Conservation (phyloP, 2,888 invertebrate genomes). For the Trichopoda pennipes region DNA sequence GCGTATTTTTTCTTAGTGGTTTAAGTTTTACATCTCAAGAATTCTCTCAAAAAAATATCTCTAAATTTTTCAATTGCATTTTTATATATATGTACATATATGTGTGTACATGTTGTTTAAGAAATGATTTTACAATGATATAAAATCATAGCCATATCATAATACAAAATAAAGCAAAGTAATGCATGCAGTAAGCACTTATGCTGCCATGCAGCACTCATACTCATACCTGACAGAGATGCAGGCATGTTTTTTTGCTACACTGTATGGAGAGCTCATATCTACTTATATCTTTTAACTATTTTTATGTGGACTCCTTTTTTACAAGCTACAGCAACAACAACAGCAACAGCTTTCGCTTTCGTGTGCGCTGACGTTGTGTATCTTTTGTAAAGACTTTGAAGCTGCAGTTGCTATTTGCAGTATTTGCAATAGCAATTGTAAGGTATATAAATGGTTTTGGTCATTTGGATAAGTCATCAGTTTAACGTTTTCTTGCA, state of each 20-base stretch:
- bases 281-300: slow-evolving; percentile 59
- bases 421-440: slow-evolving; percentile 65
- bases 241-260: slow-evolving; percentile 10
- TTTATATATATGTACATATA: too few species aligned
- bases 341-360: slow-evolving; percentile 35
- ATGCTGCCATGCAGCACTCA: slow-evolving; percentile 28
- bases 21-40: slow-evolving; percentile 22
- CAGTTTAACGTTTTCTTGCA: slow-evolving; percentile 81
- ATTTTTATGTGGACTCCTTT: slow-evolving; percentile 44
- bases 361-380: slow-evolving; percentile 35
- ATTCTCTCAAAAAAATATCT: slow-evolving; percentile 37
- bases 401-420: slow-evolving; percentile 59
- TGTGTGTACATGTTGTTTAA: background rate
- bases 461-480: slow-evolving; percentile 81
- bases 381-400: slow-evolving; percentile 61
- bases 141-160: background rate
- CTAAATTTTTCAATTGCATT: background rate
- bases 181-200: slow-evolving; percentile 41
- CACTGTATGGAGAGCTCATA: slow-evolving; percentile 48
- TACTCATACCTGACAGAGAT: background rate
- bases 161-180: background rate
- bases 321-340: too few species aligned
- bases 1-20: slow-evolving; percentile 61
- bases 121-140: slow-evolving; percentile 35
- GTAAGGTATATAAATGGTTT: slow-evolving; percentile 81